A percentile compares a stretch with the other conserved stretches of the same genome.
phyloP scores from a whole-genome alignment of 2,797 vertebrate genomes.

The Otolemur crassicaudatus region DNA sequence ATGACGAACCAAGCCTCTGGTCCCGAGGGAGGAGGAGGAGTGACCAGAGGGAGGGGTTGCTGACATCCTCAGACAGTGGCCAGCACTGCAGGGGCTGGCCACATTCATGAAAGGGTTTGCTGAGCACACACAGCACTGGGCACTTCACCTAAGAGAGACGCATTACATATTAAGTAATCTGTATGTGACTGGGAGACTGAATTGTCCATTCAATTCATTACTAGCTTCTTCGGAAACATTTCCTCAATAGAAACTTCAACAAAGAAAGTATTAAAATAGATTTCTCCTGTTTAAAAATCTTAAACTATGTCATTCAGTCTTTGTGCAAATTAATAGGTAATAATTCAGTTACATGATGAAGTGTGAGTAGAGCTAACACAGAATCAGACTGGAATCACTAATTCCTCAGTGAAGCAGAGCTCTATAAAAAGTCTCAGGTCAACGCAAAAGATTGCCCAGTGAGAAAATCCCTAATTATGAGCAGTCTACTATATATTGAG shows the following conservation, averaged over 20 bases:
- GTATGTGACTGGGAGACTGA: accelerated
- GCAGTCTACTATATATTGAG: accelerated
- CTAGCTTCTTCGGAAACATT: not conserved
- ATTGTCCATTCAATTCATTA: accelerated
- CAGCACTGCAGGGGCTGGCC: accelerated
- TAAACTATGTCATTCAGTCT: not conserved
- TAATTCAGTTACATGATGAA: not conserved
- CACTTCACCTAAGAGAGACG: not conserved
- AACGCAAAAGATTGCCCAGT: not conserved
- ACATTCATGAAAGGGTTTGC: too few relatives aligned
- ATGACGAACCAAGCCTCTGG: accelerated
- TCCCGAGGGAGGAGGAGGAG: too few relatives aligned
- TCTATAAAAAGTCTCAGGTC: not conserved
- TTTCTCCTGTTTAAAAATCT: not conserved
- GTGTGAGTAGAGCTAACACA: accelerated
- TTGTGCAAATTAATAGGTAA: accelerated
- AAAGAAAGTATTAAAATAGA: not conserved
- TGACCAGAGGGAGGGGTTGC: accelerated
- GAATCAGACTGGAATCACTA: accelerated
- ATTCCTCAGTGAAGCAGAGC: not conserved
- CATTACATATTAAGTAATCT: accelerated
- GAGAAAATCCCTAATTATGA: accelerated
- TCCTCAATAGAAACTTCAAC: not conserved
- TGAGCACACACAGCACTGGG: not conserved
- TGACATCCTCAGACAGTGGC: not conserved